Conservation (phyloP, 2,888 invertebrate genomes). For the Plebejus anna region DNA sequence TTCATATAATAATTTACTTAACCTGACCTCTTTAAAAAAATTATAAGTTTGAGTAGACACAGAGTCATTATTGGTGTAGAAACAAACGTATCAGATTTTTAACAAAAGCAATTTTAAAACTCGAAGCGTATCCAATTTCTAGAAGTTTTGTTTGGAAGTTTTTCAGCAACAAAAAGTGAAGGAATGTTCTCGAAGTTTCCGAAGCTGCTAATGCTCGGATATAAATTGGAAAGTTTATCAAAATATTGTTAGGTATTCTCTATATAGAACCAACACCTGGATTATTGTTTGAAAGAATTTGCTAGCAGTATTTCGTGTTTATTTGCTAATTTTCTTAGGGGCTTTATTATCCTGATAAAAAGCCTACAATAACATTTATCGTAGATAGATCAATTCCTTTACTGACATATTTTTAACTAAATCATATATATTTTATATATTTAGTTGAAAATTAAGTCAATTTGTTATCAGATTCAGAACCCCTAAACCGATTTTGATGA, state of each 20-base stretch:
- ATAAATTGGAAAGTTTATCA: conserved; percentile 18
- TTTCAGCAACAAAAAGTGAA: conserved; percentile 13
- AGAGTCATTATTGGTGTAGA: neutral
- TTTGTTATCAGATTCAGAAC: too few relatives aligned
- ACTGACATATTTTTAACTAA: too few relatives aligned
- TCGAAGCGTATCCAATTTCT: conserved; percentile 14
- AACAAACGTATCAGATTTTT: neutral
- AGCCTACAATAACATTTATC: too few relatives aligned
- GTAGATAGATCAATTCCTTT: too few relatives aligned
- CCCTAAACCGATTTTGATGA: too few relatives aligned
- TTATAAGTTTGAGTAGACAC: neutral
- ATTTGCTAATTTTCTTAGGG: too few relatives aligned
- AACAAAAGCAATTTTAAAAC: conserved; percentile 11
- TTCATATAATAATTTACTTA: too few relatives aligned
- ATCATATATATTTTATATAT: too few relatives aligned
- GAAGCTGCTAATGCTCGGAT: conserved; percentile 6
- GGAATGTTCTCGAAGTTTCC: conserved; percentile 7
- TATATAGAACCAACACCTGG: neutral
- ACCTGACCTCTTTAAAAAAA: neutral
- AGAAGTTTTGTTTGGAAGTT: conserved; percentile 13
- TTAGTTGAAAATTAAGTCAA: too few relatives aligned
- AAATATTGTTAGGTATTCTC: neutral
- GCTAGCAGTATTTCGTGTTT: neutral
- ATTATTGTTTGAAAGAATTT: neutral
- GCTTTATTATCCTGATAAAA: too few relatives aligned